Conservation (phyloP, 2,113 vertebrate species). For the Calonectris borealis region DNA sequence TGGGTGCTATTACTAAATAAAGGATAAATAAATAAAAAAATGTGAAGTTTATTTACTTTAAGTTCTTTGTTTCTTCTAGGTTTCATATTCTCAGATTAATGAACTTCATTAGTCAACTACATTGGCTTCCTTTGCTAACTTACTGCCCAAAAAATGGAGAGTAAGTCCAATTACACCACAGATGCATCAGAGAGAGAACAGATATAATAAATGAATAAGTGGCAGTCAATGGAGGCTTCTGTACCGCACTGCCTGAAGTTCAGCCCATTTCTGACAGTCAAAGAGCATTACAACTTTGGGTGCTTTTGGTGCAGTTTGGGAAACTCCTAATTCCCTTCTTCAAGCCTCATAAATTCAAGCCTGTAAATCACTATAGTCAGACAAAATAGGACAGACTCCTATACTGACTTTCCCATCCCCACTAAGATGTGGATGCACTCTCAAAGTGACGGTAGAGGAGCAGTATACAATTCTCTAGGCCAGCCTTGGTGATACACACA, state of each 20-base stretch:
- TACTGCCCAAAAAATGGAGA: background rate
- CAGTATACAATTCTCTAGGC: background rate
- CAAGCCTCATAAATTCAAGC: background rate
- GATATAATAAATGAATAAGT: background rate
- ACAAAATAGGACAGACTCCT: background rate
- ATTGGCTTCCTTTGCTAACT: background rate
- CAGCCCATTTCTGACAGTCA: background rate
- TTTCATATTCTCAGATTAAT: background rate
- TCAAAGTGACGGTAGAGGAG: background rate
- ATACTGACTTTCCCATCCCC: background rate
- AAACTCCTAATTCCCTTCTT: background rate
- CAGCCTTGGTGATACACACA: background rate
- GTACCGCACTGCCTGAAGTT: background rate
- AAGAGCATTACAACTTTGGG: background rate
- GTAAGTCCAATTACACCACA: background rate
- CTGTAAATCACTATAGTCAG: background rate
- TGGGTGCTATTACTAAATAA: constrained; percentile 67
- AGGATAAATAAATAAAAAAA: constrained; percentile 17
- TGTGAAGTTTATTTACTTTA: background rate
- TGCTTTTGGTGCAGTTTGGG: background rate
- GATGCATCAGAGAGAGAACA: background rate
- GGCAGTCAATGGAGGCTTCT: background rate
- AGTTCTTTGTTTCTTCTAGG: background rate
- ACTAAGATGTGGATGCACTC: background rate
- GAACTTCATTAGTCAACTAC: background rate